Percentiles rank a stretch among this genome's conserved stretches.
Conservation (phyloP, 2,113 vertebrate species). For the Gracilinanus agilis region DNA sequence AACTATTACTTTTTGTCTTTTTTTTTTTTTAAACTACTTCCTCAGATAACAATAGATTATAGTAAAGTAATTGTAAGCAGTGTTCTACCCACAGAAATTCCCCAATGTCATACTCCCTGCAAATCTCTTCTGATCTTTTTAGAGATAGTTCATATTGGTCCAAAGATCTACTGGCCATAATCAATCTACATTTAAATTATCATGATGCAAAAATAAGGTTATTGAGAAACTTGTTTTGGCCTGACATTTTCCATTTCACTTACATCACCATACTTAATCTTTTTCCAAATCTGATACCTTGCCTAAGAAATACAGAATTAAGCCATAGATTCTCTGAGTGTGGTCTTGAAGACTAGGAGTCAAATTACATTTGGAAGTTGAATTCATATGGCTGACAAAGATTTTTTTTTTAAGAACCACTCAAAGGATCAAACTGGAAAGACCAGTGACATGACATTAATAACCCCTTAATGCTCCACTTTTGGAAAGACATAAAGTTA, state of each 20-base stretch:
- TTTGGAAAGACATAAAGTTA: background rate
- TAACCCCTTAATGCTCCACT: background rate
- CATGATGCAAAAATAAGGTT: slow-evolving; percentile 34
- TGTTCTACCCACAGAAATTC: background rate
- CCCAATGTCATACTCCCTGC: background rate
- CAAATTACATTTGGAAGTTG: slow-evolving; percentile 26
- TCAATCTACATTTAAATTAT: slow-evolving; percentile 22
- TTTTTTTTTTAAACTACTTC: background rate
- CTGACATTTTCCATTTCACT: slow-evolving; percentile 44
- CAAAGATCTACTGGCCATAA: slow-evolving; percentile 67
- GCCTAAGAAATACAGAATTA: slow-evolving; percentile 10
- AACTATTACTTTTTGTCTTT: background rate
- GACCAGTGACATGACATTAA: background rate
- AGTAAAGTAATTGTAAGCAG: background rate
- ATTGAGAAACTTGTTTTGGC: slow-evolving; percentile 12
- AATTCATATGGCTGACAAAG: background rate
- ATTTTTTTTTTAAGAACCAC: background rate
- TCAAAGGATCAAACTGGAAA: background rate
- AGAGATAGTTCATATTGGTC: slow-evolving; percentile 20
- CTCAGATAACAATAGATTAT: background rate
- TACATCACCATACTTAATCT: background rate
- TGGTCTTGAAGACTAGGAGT: slow-evolving; percentile 12
- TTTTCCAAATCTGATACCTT: slow-evolving; percentile 15
- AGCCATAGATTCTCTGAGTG: background rate
- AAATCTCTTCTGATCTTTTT: background rate